Conservation (phyloP, 2,888 invertebrate genomes). For the Linyphia triangularis region DNA sequence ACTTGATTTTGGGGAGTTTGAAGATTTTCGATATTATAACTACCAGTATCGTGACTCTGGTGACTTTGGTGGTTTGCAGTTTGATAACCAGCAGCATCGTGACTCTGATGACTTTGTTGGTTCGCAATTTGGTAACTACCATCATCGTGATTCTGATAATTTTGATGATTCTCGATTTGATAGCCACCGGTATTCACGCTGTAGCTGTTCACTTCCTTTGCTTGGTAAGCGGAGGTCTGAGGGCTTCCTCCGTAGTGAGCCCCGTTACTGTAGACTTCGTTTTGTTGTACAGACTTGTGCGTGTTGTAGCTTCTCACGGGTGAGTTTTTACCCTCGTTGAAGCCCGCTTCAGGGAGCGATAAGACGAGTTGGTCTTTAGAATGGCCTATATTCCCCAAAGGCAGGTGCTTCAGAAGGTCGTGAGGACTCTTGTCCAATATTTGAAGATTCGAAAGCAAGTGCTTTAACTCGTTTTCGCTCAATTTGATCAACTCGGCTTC, state of each 20-base stretch:
- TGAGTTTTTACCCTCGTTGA: slow-evolving; percentile 15
- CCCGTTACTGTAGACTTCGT: slow-evolving; percentile 1
- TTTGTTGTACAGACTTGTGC: background rate
- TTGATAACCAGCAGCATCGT: too few relatives aligned
- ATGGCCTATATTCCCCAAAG: slow-evolving; percentile 5
- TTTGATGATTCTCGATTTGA: slow-evolving; percentile 9
- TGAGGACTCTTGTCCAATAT: slow-evolving; percentile 50
- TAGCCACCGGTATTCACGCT: slow-evolving; percentile 31
- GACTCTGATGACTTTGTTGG: background rate
- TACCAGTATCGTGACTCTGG: too few relatives aligned
- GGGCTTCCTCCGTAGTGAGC: background rate
- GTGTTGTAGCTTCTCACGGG: background rate
- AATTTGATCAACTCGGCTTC: slow-evolving; percentile 67
- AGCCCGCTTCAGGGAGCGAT: slow-evolving; percentile 26
- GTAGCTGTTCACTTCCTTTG: slow-evolving; percentile 9
- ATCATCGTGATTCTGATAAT: slow-evolving; percentile 8
- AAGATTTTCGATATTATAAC: background rate
- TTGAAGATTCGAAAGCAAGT: slow-evolving; percentile 50
- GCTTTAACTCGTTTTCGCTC: slow-evolving; percentile 55
- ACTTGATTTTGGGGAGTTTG: slow-evolving; percentile 1
- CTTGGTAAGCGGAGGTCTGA: background rate
- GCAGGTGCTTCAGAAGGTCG: slow-evolving; percentile 54
- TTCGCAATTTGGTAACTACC: slow-evolving; percentile 22
- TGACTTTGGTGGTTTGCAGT: slow-evolving; percentile 7
- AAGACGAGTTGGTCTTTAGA: slow-evolving; percentile 41